Evolutionary conservation across 1,140 invertebrate genomes (phyloP).

Genomic region (Drosophila varians): DNA sequence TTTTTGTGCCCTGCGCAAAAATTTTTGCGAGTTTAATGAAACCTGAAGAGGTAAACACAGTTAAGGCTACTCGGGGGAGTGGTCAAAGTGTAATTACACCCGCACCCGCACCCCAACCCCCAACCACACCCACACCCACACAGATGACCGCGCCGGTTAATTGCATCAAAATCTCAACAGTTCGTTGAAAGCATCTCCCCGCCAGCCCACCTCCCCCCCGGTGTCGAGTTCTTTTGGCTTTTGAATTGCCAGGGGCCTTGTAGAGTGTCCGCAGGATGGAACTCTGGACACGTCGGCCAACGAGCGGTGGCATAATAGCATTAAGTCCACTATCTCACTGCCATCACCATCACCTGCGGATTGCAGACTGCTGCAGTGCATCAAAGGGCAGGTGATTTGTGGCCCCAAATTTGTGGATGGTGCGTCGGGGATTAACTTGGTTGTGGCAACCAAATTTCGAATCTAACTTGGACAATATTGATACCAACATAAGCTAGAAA

Average conservation of each 20-base stretch:
- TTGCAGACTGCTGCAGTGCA: not conserved
- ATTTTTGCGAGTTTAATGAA: conserved; percentile 59
- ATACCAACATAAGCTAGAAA: not conserved
- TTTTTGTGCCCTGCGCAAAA: conserved; percentile 15
- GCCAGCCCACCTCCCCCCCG: not conserved
- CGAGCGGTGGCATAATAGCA: conserved; percentile 21
- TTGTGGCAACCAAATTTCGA: not conserved
- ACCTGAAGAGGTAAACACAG: conserved; percentile 62
- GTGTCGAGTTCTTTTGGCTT: conserved; percentile 22
- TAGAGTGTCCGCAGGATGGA: conserved; percentile 22
- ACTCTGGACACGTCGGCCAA: conserved; percentile 4
- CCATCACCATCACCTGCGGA: too few species aligned
- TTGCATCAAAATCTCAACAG: conserved; percentile 57
- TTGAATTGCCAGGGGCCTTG: conserved; percentile 31
- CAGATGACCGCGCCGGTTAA: conserved; percentile 55
- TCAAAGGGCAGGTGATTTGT: not conserved
- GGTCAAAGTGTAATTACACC: conserved; percentile 46
- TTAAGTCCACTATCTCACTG: conserved; percentile 28
- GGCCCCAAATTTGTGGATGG: not conserved
- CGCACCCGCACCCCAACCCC: conserved; percentile 1
- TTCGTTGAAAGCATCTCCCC: conserved; percentile 21
- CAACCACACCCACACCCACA: conserved; percentile 5
- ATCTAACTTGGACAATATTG: not conserved
- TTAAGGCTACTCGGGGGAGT: conserved; percentile 34
- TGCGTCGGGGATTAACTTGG: not conserved